Evolutionary conservation across 2,888 invertebrate species (phyloP), one percentile per base, ranked within the genome.

Genomic region (Anagyrus pseudococci): DNA sequence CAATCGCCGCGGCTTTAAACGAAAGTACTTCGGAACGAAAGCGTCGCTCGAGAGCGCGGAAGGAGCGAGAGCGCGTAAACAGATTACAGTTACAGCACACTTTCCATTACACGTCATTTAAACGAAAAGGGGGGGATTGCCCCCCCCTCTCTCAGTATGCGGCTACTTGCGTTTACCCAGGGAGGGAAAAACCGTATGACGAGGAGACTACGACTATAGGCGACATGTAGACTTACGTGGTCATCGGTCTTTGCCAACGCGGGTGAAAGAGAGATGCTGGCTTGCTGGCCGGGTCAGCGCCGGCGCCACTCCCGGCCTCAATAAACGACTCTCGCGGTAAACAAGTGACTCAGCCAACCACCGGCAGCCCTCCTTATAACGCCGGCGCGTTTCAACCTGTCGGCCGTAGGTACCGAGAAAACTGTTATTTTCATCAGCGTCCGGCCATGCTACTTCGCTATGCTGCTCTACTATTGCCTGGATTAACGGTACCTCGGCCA

Each of bases 371-470:
- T n/a, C n/a, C n/a, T n/a, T n/a, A n/a, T n/a, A n/a, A n/a, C n/a
- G n/a, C n/a, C n/a, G n/a, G n/a, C n/a, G n/a, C n/a, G n/a, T n/a
- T n/a, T n/a, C n/a, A n/a, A n/a, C n/a, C n/a, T 22, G 20, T 19
- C 20, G 7, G 20, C 8, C 20, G 41, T 43, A 37, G 33, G 10
- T 37, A 15, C 33, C 33, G 33, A 37, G 13, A 37, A 37, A 37
- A 66, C 66, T 66, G 66, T 66, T 66, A 66, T 66, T 66, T 66
- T 66, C 66, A 66, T 62, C 57, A 26, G 46, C 43, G 37, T 52
- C 15, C 33, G 10, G 13, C 33, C 49, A 37, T 37, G 44, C 43
- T 48, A 40, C 13, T 15, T 43, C 22, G 40, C 47, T 40, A 57
- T 60, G 46, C 20, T 41, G 25, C 19, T 40, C 33, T 17, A 23